Evolutionary conservation across 2,113 vertebrate genomes (phyloP).

Genomic region (Illadopsis cleaveri): DNA sequence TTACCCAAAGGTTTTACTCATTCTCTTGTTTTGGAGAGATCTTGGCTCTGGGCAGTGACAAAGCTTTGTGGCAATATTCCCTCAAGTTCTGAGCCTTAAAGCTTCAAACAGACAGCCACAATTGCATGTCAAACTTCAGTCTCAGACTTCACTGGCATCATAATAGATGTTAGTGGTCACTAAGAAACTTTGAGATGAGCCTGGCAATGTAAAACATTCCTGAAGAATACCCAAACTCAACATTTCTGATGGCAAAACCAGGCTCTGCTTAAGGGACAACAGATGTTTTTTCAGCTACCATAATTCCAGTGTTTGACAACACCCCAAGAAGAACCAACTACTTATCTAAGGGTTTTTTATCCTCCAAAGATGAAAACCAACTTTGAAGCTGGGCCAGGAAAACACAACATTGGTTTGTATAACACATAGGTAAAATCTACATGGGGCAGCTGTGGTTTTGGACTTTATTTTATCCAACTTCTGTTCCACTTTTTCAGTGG

Average conservation of each 20-base stretch:
- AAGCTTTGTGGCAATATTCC: background rate
- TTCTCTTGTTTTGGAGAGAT: background rate
- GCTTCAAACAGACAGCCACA: background rate
- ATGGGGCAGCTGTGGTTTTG: slow-evolving; percentile 13
- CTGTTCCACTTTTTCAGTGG: background rate
- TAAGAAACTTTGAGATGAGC: background rate
- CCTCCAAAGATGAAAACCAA: background rate
- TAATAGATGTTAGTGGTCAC: background rate
- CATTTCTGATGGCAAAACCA: background rate
- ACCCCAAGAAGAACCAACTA: background rate
- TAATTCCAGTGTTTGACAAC: background rate
- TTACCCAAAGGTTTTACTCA: background rate
- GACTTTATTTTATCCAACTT: background rate
- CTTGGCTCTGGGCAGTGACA: background rate
- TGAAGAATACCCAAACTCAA: background rate
- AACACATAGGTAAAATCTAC: background rate
- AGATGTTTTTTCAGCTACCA: background rate
- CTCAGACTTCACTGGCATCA: background rate
- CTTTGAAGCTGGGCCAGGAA: slow-evolving; percentile 8
- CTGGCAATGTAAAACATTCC: background rate
- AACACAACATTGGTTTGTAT: background rate
- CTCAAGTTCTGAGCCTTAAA: background rate
- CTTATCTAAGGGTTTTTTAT: background rate
- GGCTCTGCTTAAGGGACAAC: background rate
- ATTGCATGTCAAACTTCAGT: background rate